Conservation (phyloP, 2,113 vertebrate species). For the Collichthys lucidus region DNA sequence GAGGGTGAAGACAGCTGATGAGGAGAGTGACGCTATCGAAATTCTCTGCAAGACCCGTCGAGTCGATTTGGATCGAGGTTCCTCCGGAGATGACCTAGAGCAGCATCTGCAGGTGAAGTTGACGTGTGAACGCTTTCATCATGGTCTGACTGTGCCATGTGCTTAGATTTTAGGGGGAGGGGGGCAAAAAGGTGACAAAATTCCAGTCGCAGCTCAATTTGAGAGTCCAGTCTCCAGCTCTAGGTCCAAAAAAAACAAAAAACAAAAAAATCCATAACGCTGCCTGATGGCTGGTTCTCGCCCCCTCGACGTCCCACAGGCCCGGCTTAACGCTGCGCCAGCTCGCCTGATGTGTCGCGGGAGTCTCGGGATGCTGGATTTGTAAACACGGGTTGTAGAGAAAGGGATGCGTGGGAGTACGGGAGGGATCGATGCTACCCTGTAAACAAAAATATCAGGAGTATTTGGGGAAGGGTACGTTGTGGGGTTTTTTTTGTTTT, state of each 20-base stretch:
- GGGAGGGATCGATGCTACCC: constrained; percentile 37
- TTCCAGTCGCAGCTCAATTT: constrained; percentile 63
- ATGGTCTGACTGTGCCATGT: constrained; percentile 57
- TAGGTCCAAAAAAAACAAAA: constrained; percentile 6
- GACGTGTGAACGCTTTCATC: constrained; percentile 12
- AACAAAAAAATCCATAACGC: constrained; percentile 44
- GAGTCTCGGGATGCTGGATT: constrained; percentile 32
- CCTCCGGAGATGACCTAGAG: constrained; percentile 21
- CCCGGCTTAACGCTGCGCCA: constrained; percentile 25
- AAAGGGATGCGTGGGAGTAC: neutral
- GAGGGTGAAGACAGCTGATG: constrained; percentile 9
- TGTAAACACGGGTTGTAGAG: constrained; percentile 72
- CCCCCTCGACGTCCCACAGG: constrained; percentile 24
- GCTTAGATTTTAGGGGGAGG: constrained; percentile 40
- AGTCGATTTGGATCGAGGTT: constrained; percentile 35
- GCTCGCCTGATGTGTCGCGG: constrained; percentile 18
- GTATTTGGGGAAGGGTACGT: constrained; percentile 35
- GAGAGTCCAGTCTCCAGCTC: constrained; percentile 44
- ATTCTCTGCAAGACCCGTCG: constrained; percentile 16
- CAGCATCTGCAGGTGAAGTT: constrained; percentile 57
- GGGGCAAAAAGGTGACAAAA: constrained; percentile 32
- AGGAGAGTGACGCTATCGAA: constrained; percentile 12
- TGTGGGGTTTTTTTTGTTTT: neutral
- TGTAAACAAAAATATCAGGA: constrained; percentile 75
- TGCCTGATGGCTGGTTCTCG: constrained; percentile 40